Evolutionary conservation across 2,888 invertebrate species (phyloP).

Genomic region (Odontomyia ornata): DNA sequence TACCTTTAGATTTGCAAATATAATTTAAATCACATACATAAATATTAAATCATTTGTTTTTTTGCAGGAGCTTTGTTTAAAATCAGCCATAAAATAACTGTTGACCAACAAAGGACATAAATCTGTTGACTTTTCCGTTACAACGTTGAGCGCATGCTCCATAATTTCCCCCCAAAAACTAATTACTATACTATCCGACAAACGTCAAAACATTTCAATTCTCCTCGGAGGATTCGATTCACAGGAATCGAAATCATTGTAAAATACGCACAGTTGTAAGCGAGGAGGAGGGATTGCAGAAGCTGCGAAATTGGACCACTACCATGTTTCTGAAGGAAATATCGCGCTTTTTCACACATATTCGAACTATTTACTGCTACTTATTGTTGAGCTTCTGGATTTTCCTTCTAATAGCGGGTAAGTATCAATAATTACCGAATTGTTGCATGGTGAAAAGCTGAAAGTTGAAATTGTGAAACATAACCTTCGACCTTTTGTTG

Average conservation of each 20-base stretch:
- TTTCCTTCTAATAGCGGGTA: conserved; percentile 78
- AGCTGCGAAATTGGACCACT: conserved; percentile 39
- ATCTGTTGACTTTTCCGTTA: too few species aligned
- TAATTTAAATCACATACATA: too few species aligned
- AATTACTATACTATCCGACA: background rate
- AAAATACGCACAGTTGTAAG: conserved; percentile 13
- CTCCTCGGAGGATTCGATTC: conserved; percentile 15
- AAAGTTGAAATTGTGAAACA: background rate
- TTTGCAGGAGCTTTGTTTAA: too few species aligned
- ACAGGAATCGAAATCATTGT: background rate
- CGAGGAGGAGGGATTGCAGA: conserved; percentile 25
- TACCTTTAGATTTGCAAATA: too few species aligned
- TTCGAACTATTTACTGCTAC: conserved; percentile 83
- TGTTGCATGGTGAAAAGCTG: background rate
- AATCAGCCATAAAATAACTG: too few species aligned
- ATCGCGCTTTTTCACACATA: conserved; percentile 72
- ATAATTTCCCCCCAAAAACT: background rate
- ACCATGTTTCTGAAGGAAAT: conserved; percentile 66
- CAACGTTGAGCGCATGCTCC: conserved; percentile 1
- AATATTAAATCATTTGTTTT: too few species aligned
- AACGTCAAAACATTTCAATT: conserved; percentile 13
- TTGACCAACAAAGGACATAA: too few species aligned
- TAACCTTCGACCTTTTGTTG: background rate
- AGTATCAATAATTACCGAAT: conserved; percentile 50
- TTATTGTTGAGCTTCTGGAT: conserved; percentile 84